phyloP scores from a whole-genome alignment of 2,113 vertebrate species.

The Phocoena sinus region DNA sequence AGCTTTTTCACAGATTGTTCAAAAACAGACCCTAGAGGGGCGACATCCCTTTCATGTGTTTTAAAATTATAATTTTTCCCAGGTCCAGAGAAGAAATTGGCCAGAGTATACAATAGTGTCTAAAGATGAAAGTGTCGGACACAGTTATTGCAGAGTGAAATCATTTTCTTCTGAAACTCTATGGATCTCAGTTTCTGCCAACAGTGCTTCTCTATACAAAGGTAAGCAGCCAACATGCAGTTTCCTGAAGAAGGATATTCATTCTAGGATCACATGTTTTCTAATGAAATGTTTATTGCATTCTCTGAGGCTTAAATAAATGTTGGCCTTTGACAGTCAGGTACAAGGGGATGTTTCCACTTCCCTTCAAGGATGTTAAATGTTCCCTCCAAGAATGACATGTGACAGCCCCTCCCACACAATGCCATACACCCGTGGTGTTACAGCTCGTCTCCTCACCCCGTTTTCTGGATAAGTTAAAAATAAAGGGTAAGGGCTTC shows the following conservation, averaged over 20 bases:
- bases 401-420: fast-evolving
- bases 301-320: background rate
- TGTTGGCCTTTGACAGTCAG: background rate
- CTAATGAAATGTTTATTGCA: background rate
- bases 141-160: background rate
- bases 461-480: fast-evolving
- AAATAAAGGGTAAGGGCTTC: background rate
- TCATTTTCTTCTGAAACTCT: background rate
- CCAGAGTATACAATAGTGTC: fast-evolving
- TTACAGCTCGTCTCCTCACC: background rate
- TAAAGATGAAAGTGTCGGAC: background rate
- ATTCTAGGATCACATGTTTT: background rate
- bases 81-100: background rate
- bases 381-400: fast-evolving
- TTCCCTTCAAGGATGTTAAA: background rate
- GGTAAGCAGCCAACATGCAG: background rate
- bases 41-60: background rate
- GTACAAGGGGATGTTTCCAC: background rate
- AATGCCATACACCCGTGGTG: fast-evolving
- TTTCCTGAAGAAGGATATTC: background rate
- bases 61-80: background rate
- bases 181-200: background rate
- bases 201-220: background rate
- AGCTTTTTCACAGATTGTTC: background rate
- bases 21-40: background rate